Conservation (phyloP, 2,888 invertebrate genomes). For the Eupsilia transversa region DNA sequence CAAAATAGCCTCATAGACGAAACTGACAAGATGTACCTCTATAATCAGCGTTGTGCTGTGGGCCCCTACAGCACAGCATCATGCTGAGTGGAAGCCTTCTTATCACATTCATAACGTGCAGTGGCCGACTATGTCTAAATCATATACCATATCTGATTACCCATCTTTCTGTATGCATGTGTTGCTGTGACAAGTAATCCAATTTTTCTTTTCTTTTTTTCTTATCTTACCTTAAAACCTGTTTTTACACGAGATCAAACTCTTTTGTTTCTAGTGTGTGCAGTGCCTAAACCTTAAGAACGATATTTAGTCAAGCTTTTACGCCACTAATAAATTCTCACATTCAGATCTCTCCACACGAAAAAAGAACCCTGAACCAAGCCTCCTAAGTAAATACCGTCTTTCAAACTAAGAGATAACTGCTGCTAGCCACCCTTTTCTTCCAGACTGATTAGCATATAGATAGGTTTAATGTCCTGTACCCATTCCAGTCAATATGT, state of each 20-base stretch:
- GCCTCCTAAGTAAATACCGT: constrained; percentile 27
- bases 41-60: too few species aligned
- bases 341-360: background rate
- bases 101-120: too few species aligned
- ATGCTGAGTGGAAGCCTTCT: too few species aligned
- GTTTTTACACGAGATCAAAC: too few species aligned
- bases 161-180: too few species aligned
- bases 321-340: background rate
- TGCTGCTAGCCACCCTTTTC: constrained; percentile 29
- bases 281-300: background rate
- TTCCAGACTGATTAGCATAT: constrained; percentile 48
- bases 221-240: background rate
- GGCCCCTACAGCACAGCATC: too few species aligned
- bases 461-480: constrained; percentile 47
- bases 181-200: too few species aligned
- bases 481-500: constrained; percentile 44
- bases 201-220: too few species aligned
- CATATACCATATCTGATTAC: too few species aligned
- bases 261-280: background rate
- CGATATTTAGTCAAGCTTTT: background rate
- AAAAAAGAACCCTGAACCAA: constrained; percentile 6
- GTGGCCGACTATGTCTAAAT: too few species aligned
- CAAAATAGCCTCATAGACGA: background rate
- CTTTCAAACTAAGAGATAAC: constrained; percentile 21
- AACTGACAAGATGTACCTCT: background rate